A percentile compares a stretch with the other conserved stretches of the same genome.
Conservation (phyloP, 2,888 invertebrate species). For the Xylocampa areola region DNA sequence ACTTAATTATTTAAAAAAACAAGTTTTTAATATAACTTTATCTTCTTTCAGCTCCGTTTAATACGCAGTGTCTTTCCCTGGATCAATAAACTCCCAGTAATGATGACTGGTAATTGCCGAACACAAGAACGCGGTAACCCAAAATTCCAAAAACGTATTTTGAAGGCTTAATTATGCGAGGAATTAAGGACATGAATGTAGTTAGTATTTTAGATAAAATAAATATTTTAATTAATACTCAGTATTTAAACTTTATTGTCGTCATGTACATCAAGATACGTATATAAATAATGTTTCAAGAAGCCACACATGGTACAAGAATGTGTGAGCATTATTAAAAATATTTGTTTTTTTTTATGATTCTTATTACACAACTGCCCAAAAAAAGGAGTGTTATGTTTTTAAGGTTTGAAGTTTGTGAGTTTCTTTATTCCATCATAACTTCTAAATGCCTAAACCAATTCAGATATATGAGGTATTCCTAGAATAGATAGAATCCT, state of each 20-base stretch:
- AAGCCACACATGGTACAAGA: conserved; percentile 15
- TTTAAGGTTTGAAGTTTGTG: too few relatives aligned
- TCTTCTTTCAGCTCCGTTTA: too few relatives aligned
- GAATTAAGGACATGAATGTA: neutral
- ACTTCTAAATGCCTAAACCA: too few relatives aligned
- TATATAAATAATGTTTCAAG: conserved; percentile 25
- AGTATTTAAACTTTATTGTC: conserved; percentile 12
- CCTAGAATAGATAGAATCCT: too few relatives aligned
- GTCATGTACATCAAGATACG: conserved; percentile 29
- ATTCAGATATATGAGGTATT: too few relatives aligned
- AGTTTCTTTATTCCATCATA: too few relatives aligned
- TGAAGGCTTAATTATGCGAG: conserved; percentile 22
- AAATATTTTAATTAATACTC: too few relatives aligned
- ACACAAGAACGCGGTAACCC: conserved; percentile 1
- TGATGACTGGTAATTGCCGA: conserved; percentile 34
- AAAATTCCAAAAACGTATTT: conserved; percentile 29
- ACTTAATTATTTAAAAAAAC: neutral
- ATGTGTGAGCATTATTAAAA: conserved; percentile 9
- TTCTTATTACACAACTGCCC: too few relatives aligned
- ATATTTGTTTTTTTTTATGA: neutral
- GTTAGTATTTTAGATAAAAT: conserved; percentile 11
- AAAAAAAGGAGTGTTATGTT: too few relatives aligned
- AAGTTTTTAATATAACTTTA: neutral
- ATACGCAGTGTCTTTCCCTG: too few relatives aligned
- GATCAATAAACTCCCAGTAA: conserved; percentile 22